A percentile compares a stretch with the other conserved stretches of the same genome.
phyloP scores from a whole-genome alignment of 2,797 vertebrate species.

The Myoxocephalus aenaeus region DNA sequence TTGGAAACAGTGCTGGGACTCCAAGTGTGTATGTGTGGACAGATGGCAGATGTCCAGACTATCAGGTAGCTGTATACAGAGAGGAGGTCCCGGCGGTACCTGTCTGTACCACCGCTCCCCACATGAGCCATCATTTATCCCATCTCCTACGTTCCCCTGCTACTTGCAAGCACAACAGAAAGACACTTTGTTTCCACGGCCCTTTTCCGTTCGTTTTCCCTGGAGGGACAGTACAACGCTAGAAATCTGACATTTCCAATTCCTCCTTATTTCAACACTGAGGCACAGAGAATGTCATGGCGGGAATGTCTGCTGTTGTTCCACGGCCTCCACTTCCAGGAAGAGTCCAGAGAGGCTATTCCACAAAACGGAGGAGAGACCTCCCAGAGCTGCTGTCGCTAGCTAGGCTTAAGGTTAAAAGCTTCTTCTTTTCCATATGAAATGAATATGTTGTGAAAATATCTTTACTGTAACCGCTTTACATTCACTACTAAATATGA shows the following conservation, averaged over 20 bases:
- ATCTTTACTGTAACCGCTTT: not conserved
- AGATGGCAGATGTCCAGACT: slow-evolving; percentile 56
- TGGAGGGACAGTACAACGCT: not conserved
- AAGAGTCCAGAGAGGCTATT: slow-evolving; percentile 67
- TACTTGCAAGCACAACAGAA: slow-evolving; percentile 30
- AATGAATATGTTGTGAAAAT: not conserved
- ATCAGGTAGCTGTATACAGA: slow-evolving; percentile 49
- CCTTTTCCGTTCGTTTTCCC: not conserved
- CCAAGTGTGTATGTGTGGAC: slow-evolving; percentile 28
- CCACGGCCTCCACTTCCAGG: slow-evolving; percentile 66
- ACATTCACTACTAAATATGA: not conserved
- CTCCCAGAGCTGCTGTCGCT: slow-evolving; percentile 51
- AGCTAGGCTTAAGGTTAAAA: slow-evolving; percentile 48
- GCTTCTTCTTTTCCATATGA: not conserved
- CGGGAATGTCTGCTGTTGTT: slow-evolving; percentile 33
- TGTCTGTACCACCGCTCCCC: slow-evolving; percentile 52
- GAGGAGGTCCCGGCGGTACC: slow-evolving; percentile 48
- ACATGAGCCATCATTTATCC: slow-evolving; percentile 54
- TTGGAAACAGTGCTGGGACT: slow-evolving; percentile 2
- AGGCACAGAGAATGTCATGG: slow-evolving; percentile 28
- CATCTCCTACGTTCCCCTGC: slow-evolving; percentile 34
- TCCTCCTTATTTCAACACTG: slow-evolving; percentile 38
- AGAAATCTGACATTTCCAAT: slow-evolving; percentile 7
- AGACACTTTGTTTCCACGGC: slow-evolving; percentile 31
- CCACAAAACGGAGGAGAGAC: slow-evolving; percentile 65